A percentile compares a stretch with the other conserved stretches of the same genome.
Evolutionary conservation across 2,113 vertebrate species (phyloP).

Genomic region (Xiphophorus maculatus): DNA sequence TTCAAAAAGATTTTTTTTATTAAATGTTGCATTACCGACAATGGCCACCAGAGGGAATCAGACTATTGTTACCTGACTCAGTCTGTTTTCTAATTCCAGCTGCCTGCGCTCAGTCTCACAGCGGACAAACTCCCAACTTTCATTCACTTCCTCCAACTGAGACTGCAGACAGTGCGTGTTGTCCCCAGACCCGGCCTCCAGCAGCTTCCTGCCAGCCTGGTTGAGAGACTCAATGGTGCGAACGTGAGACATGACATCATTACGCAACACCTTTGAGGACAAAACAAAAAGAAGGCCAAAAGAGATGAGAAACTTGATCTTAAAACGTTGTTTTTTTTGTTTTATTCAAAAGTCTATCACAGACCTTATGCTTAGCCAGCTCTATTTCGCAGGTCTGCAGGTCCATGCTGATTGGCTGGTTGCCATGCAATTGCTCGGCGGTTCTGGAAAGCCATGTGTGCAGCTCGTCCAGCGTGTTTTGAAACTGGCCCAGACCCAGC

Average conservation of each 20-base stretch:
- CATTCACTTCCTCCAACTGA: constrained; percentile 80
- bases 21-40: not conserved
- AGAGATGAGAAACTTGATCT: not conserved
- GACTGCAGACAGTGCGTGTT: constrained; percentile 79
- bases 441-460: constrained; percentile 84
- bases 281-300: not conserved
- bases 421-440: constrained; percentile 79
- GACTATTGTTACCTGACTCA: constrained; percentile 81
- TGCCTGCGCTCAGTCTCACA: constrained; percentile 86
- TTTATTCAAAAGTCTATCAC: not conserved
- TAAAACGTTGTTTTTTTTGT: not conserved
- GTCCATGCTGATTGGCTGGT: constrained; percentile 79
- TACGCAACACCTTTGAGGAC: constrained; percentile 82
- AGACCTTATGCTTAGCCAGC: constrained; percentile 91
- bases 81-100: constrained; percentile 87
- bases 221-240: constrained; percentile 84
- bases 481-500: constrained; percentile 89
- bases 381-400: constrained; percentile 90
- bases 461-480: constrained; percentile 87
- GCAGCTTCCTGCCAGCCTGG: constrained; percentile 80
- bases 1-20: no score
- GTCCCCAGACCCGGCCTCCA: constrained; percentile 79
- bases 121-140: constrained; percentile 86
- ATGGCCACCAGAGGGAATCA: constrained; percentile 49
- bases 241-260: constrained; percentile 87